Conservation (phyloP, 2,888 invertebrate genomes). For the Chironomus riparius region DNA sequence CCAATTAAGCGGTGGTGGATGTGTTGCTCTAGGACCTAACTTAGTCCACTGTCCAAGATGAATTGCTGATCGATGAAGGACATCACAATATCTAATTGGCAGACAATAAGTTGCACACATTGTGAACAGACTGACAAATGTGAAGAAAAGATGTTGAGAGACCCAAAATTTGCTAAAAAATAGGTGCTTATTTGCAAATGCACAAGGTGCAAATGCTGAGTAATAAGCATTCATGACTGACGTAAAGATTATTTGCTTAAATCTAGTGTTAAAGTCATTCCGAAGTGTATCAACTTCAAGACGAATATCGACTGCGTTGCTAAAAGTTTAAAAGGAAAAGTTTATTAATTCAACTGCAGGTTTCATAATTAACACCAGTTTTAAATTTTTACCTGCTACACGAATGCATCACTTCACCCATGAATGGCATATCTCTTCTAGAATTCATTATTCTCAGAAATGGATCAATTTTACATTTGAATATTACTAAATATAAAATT, state of each 20-base stretch:
- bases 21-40: slow-evolving; percentile 33
- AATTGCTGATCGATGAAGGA: slow-evolving; percentile 77
- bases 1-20: slow-evolving; percentile 43
- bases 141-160: slow-evolving; percentile 72
- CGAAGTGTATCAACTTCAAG: slow-evolving; percentile 78
- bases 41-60: slow-evolving; percentile 62
- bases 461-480: slow-evolving; percentile 67
- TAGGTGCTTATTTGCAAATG: slow-evolving; percentile 69
- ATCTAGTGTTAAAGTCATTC: slow-evolving; percentile 78
- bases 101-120: slow-evolving; percentile 63
- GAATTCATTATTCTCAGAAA: slow-evolving; percentile 54
- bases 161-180: slow-evolving; percentile 80
- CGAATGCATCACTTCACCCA: slow-evolving; percentile 3
- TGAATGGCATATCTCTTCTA: slow-evolving; percentile 33
- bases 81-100: slow-evolving; percentile 68
- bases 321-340: no score
- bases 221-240: slow-evolving; percentile 81
- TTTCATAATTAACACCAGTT: no score
- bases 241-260: slow-evolving; percentile 78
- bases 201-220: slow-evolving; percentile 79
- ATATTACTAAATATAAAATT: slow-evolving; percentile 68
- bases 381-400: neutral
- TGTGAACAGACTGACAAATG: slow-evolving; percentile 76
- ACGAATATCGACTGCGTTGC: slow-evolving; percentile 60
- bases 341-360: no score